Conservation (phyloP, 2,888 invertebrate genomes). For the Drosophila mimica region DNA sequence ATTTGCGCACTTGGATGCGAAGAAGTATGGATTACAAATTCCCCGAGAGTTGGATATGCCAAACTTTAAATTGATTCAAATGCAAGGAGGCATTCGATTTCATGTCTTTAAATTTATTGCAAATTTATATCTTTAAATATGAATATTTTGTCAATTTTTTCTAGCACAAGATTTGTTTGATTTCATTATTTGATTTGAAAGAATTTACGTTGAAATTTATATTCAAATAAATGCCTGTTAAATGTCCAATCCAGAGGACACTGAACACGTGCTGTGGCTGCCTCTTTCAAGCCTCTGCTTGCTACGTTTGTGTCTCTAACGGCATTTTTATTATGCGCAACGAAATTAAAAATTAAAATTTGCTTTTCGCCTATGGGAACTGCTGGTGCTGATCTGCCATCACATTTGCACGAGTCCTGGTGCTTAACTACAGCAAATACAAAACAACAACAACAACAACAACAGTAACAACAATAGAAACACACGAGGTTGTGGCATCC, state of each 20-base stretch:
- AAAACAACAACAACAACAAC: constrained; percentile 32
- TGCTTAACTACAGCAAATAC: constrained; percentile 51
- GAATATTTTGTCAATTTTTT: background rate
- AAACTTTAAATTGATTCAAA: constrained; percentile 42
- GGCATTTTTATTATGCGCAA: constrained; percentile 72
- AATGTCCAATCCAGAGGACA: constrained; percentile 17
- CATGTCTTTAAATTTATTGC: background rate
- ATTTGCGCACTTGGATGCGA: constrained; percentile 1
- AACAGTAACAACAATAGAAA: constrained; percentile 26
- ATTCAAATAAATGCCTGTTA: constrained; percentile 25
- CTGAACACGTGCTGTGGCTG: constrained; percentile 28
- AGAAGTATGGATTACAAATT: constrained; percentile 29
- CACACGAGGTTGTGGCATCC: constrained; percentile 46
- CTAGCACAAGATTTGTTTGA: background rate
- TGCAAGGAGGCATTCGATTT: constrained; percentile 17
- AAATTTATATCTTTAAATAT: background rate
- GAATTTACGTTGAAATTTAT: constrained; percentile 15
- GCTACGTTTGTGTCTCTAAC: constrained; percentile 21
- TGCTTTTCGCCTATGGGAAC: constrained; percentile 51
- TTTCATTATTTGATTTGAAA: constrained; percentile 34
- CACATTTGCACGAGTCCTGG: constrained; percentile 23
- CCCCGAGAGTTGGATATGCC: constrained; percentile 11
- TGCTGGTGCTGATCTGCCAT: constrained; percentile 59
- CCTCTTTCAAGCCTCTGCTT: background rate
- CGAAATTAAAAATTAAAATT: constrained; percentile 79